Conservation (phyloP, 2,113 vertebrate genomes). For the Cyphotilapia sp. region DNA sequence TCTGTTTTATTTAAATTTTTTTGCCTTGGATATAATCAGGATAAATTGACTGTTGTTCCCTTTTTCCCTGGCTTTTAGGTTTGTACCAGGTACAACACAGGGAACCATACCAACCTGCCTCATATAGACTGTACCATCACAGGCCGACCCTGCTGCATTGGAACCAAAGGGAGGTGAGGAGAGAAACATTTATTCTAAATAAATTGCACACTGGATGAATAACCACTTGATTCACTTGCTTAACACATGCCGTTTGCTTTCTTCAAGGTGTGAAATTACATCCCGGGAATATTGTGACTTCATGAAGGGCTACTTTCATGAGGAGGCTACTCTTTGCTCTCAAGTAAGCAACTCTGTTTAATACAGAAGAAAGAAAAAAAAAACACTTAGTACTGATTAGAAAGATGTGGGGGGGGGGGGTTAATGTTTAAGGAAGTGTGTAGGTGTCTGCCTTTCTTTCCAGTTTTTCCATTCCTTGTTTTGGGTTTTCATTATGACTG, state of each 20-base stretch:
- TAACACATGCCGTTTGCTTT: not conserved
- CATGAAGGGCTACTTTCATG: conserved; percentile 96
- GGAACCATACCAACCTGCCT: conserved; percentile 93
- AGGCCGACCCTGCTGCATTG: conserved; percentile 94
- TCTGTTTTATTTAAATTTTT: fast-evolving
- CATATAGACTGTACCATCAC: conserved; percentile 97
- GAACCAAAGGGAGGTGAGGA: conserved; percentile 94
- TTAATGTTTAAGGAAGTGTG: not conserved
- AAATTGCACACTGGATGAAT: not conserved
- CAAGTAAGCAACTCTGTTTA: conserved; percentile 75
- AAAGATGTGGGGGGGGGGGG: not conserved
- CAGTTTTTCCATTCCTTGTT: not conserved
- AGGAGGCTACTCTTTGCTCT: conserved; percentile 96
- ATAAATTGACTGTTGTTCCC: fast-evolving
- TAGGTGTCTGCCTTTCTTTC: not conserved
- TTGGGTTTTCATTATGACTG: not conserved
- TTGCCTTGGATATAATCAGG: not conserved
- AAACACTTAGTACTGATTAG: not conserved
- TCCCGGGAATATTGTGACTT: conserved; percentile 97
- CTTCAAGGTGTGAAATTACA: conserved; percentile 93
- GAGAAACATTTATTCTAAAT: not conserved
- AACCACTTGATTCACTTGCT: not conserved
- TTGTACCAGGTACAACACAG: conserved; percentile 91
- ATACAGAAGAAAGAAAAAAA: not conserved
- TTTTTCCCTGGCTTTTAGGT: conserved; percentile 68